These are phyloP conservation scores for Zaprionus vittiger DNA, from an alignment of 1,140 invertebrate genomes.

Conservation along the genomic window DNA sequence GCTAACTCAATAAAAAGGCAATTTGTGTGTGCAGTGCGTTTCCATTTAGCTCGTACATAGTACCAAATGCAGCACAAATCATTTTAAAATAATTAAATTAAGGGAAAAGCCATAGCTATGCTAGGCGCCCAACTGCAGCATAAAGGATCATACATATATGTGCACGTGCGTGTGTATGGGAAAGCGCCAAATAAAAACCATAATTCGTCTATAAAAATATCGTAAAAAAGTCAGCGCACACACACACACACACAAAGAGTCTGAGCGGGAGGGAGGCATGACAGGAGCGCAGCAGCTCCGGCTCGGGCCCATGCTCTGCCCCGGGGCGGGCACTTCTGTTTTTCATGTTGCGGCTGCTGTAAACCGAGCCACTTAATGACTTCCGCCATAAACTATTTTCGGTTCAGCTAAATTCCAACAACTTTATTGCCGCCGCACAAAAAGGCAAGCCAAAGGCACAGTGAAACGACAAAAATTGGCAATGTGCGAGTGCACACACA, in stretches of 20 bases:
- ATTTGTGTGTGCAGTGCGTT: conserved; percentile 61
- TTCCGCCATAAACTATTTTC: conserved; percentile 83
- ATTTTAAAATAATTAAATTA: conserved; percentile 81
- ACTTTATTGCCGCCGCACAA: conserved; percentile 72
- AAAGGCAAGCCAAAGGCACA: conserved; percentile 39
- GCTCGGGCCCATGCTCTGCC: conserved; percentile 24
- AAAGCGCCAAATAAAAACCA: conserved; percentile 79
- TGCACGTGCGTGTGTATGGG: conserved; percentile 24
- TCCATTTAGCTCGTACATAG: conserved; percentile 43
- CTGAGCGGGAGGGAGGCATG: not conserved
- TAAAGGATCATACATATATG: conserved; percentile 58
- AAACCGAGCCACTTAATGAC: conserved; percentile 83
- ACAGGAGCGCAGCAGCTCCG: conserved; percentile 9
- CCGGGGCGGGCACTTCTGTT: conserved; percentile 74
- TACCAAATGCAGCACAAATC: conserved; percentile 66
- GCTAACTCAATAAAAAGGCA: conserved; percentile 73
- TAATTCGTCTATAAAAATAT: conserved; percentile 83
- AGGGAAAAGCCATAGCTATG: conserved; percentile 31
- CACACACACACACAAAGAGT: conserved; percentile 7
- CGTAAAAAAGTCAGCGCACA: conserved; percentile 69
- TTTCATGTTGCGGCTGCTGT: conserved; percentile 82
- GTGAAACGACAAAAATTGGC: conserved; percentile 76
- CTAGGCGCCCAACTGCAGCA: conserved; percentile 42
- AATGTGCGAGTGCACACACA: conserved; percentile 32
- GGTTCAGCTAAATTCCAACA: conserved; percentile 83